Evolutionary conservation across 2,113 vertebrate species (phyloP), one percentile per base, ranked within the genome.

Genomic region (Lipophrys pholis): DNA sequence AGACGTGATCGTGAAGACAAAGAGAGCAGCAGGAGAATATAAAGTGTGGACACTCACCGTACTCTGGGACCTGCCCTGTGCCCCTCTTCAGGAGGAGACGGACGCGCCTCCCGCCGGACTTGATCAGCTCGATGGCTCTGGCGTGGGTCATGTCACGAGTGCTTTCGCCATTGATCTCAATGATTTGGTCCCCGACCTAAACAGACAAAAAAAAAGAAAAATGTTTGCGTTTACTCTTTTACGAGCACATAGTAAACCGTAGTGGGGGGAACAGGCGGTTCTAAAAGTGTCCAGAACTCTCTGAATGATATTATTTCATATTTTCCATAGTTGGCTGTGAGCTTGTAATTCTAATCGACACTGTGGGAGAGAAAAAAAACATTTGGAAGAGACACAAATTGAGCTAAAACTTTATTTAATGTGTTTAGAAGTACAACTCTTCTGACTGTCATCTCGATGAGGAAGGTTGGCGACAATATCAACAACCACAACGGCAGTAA

Each of bases 111-210:
- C 98, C 98, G 49, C 98, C 97, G 0, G 97, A 96, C 83, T 99
- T 99, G 93, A 99, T 99, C 87, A 99, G 95, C 88, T 99, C 97
- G 88, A 99, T 99, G 74, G 98, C 98, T 81, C 95, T 94, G 90
- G 95, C 93, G 11, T 99, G 97, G 15, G 96, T 99, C 98, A 99
- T 99, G 88, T 98, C 97, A 76, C 97, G 93, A 58, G 97, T 99
- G 92, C 92, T 98, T 87, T 99, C 97, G 61, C 98, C 98, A 62
- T 99, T 99, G 90, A 99, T 99, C 95, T 99, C 98, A 73, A 99
- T 99, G 93, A 99, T 99, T 87, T 99, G 97, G 94, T 99, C 98
- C 62, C 98, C 98, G 63, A 99, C 96, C 98, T 99, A 94, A 79
- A 57, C 8, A 11, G 41, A 63, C 14, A 51, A 38, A 21, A 6